phyloP scores from a whole-genome alignment of 2,797 vertebrate species.

The Caiman crocodilus region DNA sequence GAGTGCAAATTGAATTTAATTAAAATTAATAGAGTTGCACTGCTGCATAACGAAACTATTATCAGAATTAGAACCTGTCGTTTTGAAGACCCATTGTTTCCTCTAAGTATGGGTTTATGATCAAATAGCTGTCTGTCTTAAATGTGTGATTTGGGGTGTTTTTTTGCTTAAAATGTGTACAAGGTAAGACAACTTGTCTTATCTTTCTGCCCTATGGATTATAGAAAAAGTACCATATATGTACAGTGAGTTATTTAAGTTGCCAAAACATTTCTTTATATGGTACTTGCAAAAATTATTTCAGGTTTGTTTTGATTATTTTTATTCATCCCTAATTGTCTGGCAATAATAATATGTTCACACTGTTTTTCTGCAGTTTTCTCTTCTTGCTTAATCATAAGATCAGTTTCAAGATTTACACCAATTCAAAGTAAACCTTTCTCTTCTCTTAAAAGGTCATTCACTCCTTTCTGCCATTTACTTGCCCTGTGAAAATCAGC shows the following conservation, averaged over 20 bases:
- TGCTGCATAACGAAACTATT: neutral
- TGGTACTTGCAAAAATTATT: neutral
- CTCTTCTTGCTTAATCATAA: neutral
- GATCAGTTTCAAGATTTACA: constrained; percentile 16
- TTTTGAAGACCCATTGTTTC: neutral
- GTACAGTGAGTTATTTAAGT: neutral
- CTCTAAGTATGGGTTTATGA: neutral
- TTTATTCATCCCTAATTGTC: neutral
- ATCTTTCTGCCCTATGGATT: neutral
- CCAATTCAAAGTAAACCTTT: neutral
- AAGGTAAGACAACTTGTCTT: neutral
- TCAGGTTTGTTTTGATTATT: neutral
- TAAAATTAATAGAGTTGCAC: neutral
- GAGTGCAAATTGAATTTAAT: neutral
- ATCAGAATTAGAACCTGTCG: neutral
- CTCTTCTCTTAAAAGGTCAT: neutral
- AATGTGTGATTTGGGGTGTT: neutral
- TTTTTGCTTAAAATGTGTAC: neutral
- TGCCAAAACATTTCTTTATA: neutral
- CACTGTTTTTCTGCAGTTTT: neutral
- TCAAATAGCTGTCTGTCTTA: neutral
- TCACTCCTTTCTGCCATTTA: neutral
- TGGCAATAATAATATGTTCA: neutral
- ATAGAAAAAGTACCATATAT: neutral
- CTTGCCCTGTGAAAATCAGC: neutral